phyloP scores from a whole-genome alignment of 2,113 vertebrate species.

The Mionectes macconnelli region DNA sequence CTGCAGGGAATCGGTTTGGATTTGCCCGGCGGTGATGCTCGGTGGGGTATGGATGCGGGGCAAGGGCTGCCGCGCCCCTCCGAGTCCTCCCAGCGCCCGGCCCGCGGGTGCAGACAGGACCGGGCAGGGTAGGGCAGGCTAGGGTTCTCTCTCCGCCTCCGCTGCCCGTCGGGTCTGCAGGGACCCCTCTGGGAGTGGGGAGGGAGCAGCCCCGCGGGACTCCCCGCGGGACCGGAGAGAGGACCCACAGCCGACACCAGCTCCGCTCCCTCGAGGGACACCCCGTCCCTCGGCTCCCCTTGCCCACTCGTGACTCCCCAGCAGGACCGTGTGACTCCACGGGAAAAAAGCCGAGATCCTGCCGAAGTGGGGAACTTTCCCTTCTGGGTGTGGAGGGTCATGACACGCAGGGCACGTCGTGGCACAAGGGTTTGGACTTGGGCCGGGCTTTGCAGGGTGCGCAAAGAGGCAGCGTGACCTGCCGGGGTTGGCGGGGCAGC shows the following conservation, averaged over 20 bases:
- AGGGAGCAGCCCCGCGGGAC: background rate
- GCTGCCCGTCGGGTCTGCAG: background rate
- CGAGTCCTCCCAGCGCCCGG: background rate
- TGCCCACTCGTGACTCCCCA: background rate
- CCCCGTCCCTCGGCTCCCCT: background rate
- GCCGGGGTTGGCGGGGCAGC: rapidly evolving
- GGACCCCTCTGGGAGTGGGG: too few species aligned
- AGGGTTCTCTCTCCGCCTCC: background rate
- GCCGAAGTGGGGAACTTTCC: background rate
- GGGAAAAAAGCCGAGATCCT: background rate
- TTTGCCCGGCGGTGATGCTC: background rate
- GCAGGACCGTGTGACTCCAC: background rate
- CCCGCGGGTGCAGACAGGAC: background rate
- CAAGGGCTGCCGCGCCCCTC: background rate
- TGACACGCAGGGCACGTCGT: background rate
- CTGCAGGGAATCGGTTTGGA: background rate
- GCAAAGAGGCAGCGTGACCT: background rate
- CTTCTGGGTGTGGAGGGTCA: too few species aligned
- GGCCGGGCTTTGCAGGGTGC: background rate
- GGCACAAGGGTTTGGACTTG: background rate
- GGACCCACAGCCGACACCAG: rapidly evolving
- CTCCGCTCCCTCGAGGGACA: rapidly evolving
- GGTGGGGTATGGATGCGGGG: background rate
- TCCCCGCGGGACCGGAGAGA: too few species aligned
- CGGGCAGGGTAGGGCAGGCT: background rate